Base-by-base conservation (phyloP, 2,797 vertebrate genomes). In the Taenioides sp. region DNA sequence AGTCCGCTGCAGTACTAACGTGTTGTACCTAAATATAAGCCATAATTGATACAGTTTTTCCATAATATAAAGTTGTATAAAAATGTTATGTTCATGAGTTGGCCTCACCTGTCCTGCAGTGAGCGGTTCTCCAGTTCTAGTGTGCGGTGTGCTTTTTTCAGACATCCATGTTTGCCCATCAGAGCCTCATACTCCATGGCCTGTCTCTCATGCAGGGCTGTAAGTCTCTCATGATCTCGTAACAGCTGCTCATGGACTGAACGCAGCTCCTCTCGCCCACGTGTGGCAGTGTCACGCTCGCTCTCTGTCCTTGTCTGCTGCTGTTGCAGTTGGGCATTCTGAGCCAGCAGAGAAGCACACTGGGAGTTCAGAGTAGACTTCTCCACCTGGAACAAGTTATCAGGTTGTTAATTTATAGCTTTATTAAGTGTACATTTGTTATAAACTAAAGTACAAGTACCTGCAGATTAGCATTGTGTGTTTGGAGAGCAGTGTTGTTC, bases 381-480 rank as follows among this genome's bases (percentile, higher is more conserved):
- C 86, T 98, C 96, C 76, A 98, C 97, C 97, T 98, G 86, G 16
- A 78, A 77, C 2, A 12, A 20, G 20, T 20, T 69, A 69, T 57
- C n/a, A 4, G 20, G n/a, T 47, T n/a, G 74, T 66, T 43, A 49
- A 74, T 34, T 59, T 63, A 40, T 20, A 6, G 0, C 9, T 7
- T 27, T 60, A 28, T 1, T 7, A 7, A 7, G 14, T 27, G 14
- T 34, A 27, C 20, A 27, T 28, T 16, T 16, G 25, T 28, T 28
- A 12, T 18, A 28, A 28, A 28, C 5, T 59, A 7, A 59, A 59
- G 17, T 28, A 59, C 11, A 62, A 34, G 66, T 69, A 98, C 97
- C 96, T 98, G 97, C 68, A 98, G 94, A 76, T 96, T 97, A 59
- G 96, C 96, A 37, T 96, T 98, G 78, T 96, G 94, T 17, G 94